Evolutionary conservation across 2,797 vertebrate species (phyloP), one percentile per base, ranked within the genome.

Genomic region (Anisognathus igniventris): DNA sequence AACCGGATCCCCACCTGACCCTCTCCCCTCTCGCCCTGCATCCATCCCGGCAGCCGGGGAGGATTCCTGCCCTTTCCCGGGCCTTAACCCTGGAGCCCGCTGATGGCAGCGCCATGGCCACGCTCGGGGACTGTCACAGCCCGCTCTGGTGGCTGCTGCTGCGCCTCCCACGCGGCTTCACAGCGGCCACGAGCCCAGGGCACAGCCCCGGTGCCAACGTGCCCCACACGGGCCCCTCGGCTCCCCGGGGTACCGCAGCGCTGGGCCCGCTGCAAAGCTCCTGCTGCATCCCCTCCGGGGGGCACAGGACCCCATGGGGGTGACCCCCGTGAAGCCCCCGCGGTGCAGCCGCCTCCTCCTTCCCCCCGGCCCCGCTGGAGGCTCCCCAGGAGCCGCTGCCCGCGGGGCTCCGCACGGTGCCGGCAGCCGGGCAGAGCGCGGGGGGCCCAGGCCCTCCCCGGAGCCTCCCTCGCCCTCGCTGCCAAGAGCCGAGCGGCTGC

Each of bases 141-240:
- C 28, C 54, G 3, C 0, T 8, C 5, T 3, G 79, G 30, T 1
- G 50, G 48, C 74, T 14, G 44, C 54, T 37, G 48, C 66, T n/a
- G 4, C 12, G 19, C 60, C 54, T 72, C 64, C 94, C 61, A 11
- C 4, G 4, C 3, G 2, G 40, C 31, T n/a, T 12, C 21, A 1
- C 31, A 9, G 54, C 42, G 10, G 30, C 67, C 50, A 5, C 3
- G 3, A 68, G 19, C 53, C 40, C 58, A 7, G 1, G 3, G 39
- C 3, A 1, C 3, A 1, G 58, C 48, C 53, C 25, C 0, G 4
- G 67, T 39, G n/a, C 7, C 2, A 31, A 10, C 1, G 6, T 1
- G 22, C 6, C 6, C 21, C 3, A 3, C 17, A 28, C 0, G 5
- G 44, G 8, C 6, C 9, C 13, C 12, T 23, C 1, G 6, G 40